Percentiles rank a stretch among this genome's conserved stretches.
These are phyloP conservation scores for Globia sparganii DNA, from an alignment of 2,888 invertebrate species.

Conservation along the genomic window DNA sequence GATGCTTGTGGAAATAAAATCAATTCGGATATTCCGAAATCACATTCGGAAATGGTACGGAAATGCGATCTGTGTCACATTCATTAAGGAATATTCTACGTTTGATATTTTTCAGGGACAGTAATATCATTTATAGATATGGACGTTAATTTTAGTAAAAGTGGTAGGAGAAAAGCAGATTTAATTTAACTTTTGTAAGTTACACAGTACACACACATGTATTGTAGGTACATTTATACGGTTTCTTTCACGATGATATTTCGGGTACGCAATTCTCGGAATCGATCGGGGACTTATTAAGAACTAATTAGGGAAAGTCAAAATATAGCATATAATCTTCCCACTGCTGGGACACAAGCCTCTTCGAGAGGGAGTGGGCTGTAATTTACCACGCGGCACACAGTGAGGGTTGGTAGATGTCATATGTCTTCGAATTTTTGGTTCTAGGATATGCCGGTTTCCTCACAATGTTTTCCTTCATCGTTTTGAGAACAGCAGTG, in stretches of 20 bases:
- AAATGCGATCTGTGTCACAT: slow-evolving; percentile 32
- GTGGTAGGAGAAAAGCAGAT: neutral
- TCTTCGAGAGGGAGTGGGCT: too few relatives aligned
- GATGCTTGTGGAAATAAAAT: slow-evolving; percentile 47
- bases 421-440: too few relatives aligned
- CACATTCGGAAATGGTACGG: slow-evolving; percentile 38
- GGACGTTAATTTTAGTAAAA: neutral
- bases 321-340: too few relatives aligned
- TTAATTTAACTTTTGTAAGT: neutral
- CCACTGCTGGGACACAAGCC: too few relatives aligned
- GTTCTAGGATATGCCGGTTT: too few relatives aligned
- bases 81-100: slow-evolving; percentile 49
- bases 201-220: too few relatives aligned
- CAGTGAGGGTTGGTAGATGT: too few relatives aligned
- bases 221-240: too few relatives aligned
- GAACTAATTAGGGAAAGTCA: neutral
- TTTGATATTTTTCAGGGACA: slow-evolving; percentile 28
- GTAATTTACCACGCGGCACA: too few relatives aligned
- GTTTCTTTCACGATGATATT: neutral
- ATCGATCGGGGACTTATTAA: neutral
- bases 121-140: slow-evolving; percentile 4
- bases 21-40: slow-evolving; percentile 38
- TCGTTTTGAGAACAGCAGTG: too few relatives aligned
- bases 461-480: too few relatives aligned
- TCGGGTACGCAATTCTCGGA: too few relatives aligned